Evolutionary conservation across 2,797 vertebrate species (phyloP).

Genomic region (Sebastes steindachneri): DNA sequence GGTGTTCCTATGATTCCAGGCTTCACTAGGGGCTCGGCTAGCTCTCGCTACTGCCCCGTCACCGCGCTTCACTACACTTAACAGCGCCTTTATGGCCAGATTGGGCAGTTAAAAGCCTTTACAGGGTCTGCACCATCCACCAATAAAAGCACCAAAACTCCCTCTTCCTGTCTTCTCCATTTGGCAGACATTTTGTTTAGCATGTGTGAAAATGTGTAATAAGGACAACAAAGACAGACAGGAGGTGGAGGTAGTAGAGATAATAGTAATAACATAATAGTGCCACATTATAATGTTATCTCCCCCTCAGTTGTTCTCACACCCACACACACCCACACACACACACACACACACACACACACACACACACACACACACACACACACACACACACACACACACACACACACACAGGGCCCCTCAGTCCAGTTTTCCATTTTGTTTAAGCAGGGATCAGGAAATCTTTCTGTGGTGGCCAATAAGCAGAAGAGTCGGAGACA

Average conservation of each 20-base stretch:
- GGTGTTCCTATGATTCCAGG: constrained; percentile 59
- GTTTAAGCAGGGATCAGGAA: constrained; percentile 65
- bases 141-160: constrained; percentile 77
- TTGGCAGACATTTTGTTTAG: constrained; percentile 56
- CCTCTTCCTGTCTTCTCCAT: constrained; percentile 73
- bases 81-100: constrained; percentile 78
- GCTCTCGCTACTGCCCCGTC: constrained; percentile 64
- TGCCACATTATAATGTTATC: background rate
- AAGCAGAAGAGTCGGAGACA: constrained; percentile 68
- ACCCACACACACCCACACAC: background rate
- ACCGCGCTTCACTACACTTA: constrained; percentile 79
- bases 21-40: constrained; percentile 40
- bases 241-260: constrained; percentile 13
- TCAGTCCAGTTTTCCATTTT: constrained; percentile 56
- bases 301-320: background rate
- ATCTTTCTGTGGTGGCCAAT: constrained; percentile 57
- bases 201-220: constrained; percentile 45
- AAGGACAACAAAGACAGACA: constrained; percentile 15
- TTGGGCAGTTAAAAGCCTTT: constrained; percentile 80
- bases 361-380: constrained; percentile 17
- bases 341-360: background rate
- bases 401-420: constrained; percentile 27
- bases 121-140: constrained; percentile 76
- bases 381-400: constrained; percentile 4
- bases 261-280: constrained; percentile 9